Percentiles rank a stretch among this genome's conserved stretches.
phyloP scores from a whole-genome alignment of 2,888 invertebrate genomes.

The Drosophila mercatorum region DNA sequence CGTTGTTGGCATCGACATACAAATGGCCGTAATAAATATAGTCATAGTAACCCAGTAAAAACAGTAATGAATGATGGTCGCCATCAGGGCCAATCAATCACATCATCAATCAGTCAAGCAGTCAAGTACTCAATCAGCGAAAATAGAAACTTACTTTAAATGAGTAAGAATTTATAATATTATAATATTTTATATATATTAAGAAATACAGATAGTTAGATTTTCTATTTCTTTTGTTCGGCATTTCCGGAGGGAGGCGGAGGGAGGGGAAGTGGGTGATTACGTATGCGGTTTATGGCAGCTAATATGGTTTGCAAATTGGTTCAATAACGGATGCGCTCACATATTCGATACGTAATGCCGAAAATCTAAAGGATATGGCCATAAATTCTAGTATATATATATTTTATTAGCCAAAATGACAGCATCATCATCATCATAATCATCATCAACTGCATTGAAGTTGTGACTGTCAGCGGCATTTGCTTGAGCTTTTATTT shows the following conservation, averaged over 20 bases:
- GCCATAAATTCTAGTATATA: conserved; percentile 6
- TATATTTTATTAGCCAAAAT: conserved; percentile 37
- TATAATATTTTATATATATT: too few relatives aligned
- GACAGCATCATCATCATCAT: conserved; percentile 47
- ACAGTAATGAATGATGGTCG: conserved; percentile 44
- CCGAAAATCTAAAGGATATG: conserved; percentile 1
- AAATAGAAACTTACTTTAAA: background rate
- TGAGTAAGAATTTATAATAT: too few relatives aligned
- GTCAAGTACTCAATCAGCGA: conserved; percentile 27
- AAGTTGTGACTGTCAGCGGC: conserved; percentile 42
- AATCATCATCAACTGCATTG: conserved; percentile 33
- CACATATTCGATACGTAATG: conserved; percentile 22
- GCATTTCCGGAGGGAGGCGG: background rate
- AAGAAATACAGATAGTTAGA: too few relatives aligned
- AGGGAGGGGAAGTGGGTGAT: conserved; percentile 13
- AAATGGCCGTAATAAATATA: conserved; percentile 73
- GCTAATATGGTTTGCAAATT: conserved; percentile 44
- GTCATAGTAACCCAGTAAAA: conserved; percentile 69
- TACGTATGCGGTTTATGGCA: conserved; percentile 29
- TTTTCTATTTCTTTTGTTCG: background rate
- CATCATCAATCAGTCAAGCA: conserved; percentile 53
- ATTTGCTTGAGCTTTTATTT: conserved; percentile 24
- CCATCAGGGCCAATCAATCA: conserved; percentile 56
- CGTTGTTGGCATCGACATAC: conserved; percentile 54
- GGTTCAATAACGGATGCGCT: conserved; percentile 51